A percentile compares a stretch with the other conserved stretches of the same genome.
Evolutionary conservation across 2,888 invertebrate species (phyloP).

Genomic region (Amblyteles armatorius): DNA sequence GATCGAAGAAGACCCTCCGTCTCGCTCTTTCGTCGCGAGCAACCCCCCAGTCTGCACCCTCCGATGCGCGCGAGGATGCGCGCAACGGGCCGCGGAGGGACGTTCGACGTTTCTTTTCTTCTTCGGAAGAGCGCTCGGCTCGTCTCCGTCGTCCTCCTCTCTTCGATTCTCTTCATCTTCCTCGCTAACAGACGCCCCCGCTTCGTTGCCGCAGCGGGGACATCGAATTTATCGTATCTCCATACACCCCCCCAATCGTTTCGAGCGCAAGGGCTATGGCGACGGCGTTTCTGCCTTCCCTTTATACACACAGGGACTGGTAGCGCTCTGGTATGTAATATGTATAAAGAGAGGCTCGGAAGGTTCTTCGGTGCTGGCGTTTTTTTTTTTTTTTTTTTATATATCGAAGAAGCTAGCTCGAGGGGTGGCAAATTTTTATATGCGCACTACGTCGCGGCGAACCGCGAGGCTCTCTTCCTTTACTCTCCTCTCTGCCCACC

Average conservation of each 20-base stretch:
- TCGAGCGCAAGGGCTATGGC: conserved; percentile 44
- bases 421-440: conserved; percentile 61
- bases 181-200: conserved; percentile 84
- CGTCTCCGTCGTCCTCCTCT: conserved; percentile 82
- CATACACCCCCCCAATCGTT: conserved; percentile 43
- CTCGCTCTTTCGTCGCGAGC: conserved; percentile 38
- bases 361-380: conserved; percentile 15
- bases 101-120: conserved; percentile 82
- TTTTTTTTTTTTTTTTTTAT: conserved; percentile 9
- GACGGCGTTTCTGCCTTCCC: conserved; percentile 46
- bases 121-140: conserved; percentile 86
- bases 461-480: conserved; percentile 19
- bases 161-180: conserved; percentile 75
- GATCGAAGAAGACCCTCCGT: conserved; percentile 64
- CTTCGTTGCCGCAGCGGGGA: conserved; percentile 15
- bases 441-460: conserved; percentile 55
- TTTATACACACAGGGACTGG: not conserved
- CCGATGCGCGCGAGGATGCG: conserved; percentile 60
- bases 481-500: not conserved
- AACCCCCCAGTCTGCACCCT: conserved; percentile 53
- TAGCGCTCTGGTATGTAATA: conserved; percentile 36
- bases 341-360: conserved; percentile 35
- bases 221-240: conserved; percentile 60
- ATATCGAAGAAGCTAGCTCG: conserved; percentile 39
- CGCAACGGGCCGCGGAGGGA: conserved; percentile 8